Evolutionary conservation across 2,888 invertebrate species (phyloP), one percentile per base, ranked within the genome.

Genomic region (Cybosia mesomella): DNA sequence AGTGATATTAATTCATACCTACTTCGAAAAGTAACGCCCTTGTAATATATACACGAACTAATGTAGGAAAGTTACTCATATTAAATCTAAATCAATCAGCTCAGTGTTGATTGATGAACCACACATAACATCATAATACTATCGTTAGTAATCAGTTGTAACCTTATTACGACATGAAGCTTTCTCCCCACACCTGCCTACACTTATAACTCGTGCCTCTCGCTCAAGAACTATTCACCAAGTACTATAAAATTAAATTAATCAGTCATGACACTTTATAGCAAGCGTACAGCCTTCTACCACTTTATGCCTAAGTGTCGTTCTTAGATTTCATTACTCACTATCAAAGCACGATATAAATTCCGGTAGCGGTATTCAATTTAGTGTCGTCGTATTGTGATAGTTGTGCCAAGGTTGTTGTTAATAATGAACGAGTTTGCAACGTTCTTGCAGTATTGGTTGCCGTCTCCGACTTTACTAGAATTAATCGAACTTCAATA

Each of bases 181-280:
- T 60, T 67, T 64, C 72, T 60, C 61, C 58, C 64, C 34, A 34
- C 81, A 79, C 79, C 79, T 79, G 79, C 74, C 66, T 64, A 65
- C 81, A 71, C 73, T 76, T 73, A 64, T 73, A 78, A 76, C 68
- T 70, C 34, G 3, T 32, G 22, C 36, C 8, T 43, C 59, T 22
- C 59, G 55, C 58, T 49, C 58, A 58, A 64, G 21, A 79, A 79
- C 81, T 81, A 81, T 76, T 79, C 76, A 78, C 79, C 58, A 79
- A 79, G 71, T 74, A 68, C 79, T 72, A 79, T 79, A 79, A 79
- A 79, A 57, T 79, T 78, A 76, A 81, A 81, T 79, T 79, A 79
- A 79, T 79, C 81, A 79, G 79, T 76, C 79, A 73, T 69, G 68
- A 43, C 65, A 71, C 58, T 79, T 79, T 79, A 79, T 74, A 65